A percentile compares a stretch with the other conserved stretches of the same genome.
Evolutionary conservation across 2,888 invertebrate species (phyloP).

Genomic region (Ornithoptera alexandrae): DNA sequence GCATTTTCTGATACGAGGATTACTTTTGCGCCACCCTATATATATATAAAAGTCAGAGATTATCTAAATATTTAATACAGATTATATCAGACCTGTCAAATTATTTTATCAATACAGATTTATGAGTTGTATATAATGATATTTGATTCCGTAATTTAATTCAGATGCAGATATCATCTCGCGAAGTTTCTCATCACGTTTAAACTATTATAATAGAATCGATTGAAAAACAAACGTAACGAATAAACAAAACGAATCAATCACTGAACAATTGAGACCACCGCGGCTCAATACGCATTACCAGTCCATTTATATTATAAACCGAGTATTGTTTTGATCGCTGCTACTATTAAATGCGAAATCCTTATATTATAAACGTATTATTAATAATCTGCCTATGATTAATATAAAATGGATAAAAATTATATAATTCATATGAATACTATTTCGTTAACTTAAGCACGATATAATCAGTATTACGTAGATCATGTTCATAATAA

Average conservation of each 20-base stretch:
- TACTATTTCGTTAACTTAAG: too few species aligned
- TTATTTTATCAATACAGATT: constrained; percentile 22
- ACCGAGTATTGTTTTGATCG: constrained; percentile 46
- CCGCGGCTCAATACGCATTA: constrained; percentile 44
- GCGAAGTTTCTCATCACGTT: constrained; percentile 27
- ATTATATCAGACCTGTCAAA: constrained; percentile 7
- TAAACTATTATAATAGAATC: constrained; percentile 21
- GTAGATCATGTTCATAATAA: too few species aligned
- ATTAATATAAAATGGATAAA: too few species aligned
- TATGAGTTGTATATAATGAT: constrained; percentile 6
- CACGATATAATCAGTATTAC: too few species aligned
- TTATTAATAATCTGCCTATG: too few species aligned
- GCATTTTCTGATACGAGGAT: too few species aligned
- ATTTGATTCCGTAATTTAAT: constrained; percentile 17
- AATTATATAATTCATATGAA: too few species aligned
- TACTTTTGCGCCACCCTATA: too few species aligned
- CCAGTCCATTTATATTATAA: constrained; percentile 59
- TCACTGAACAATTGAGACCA: constrained; percentile 28
- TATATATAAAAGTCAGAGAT: neutral
- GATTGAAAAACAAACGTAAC: constrained; percentile 23
- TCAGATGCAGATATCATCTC: constrained; percentile 14
- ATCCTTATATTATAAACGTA: neutral
- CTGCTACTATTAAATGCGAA: neutral
- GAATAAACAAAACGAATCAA: constrained; percentile 22
- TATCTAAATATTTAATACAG: neutral